Evolutionary conservation across 2,113 vertebrate genomes (phyloP).

Genomic region (Alethe castanea): DNA sequence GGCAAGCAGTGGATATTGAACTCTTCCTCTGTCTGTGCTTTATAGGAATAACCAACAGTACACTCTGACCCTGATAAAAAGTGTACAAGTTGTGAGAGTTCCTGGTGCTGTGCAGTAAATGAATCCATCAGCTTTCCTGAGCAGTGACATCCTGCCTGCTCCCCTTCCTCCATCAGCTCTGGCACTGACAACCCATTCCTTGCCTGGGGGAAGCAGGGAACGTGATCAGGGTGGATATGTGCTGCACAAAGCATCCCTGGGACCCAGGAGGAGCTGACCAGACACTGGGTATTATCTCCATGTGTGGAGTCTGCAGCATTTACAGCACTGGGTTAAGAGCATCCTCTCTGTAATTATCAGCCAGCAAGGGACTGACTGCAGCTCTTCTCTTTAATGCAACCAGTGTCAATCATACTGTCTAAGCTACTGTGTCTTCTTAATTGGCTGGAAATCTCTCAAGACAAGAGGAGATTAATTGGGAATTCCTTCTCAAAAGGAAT

Average conservation of each 20-base stretch:
- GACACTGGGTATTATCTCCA: background rate
- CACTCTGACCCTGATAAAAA: accelerated
- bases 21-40: background rate
- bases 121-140: background rate
- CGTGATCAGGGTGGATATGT: background rate
- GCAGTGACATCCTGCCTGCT: background rate
- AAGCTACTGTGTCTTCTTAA: background rate
- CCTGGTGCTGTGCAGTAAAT: background rate
- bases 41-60: background rate
- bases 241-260: background rate
- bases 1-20: background rate
- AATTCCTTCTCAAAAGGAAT: background rate
- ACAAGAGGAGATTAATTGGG: background rate
- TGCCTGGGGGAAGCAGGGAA: background rate
- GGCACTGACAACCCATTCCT: background rate
- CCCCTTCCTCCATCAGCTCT: background rate
- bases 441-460: conserved; percentile 10
- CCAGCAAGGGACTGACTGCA: background rate
- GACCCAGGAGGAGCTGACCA: background rate
- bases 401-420: background rate
- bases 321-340: background rate
- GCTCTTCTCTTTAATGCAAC: background rate
- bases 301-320: background rate
- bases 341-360: conserved; percentile 18
- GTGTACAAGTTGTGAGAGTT: background rate